Evolutionary conservation across 2,888 invertebrate genomes (phyloP).

Genomic region (Bibio marci): DNA sequence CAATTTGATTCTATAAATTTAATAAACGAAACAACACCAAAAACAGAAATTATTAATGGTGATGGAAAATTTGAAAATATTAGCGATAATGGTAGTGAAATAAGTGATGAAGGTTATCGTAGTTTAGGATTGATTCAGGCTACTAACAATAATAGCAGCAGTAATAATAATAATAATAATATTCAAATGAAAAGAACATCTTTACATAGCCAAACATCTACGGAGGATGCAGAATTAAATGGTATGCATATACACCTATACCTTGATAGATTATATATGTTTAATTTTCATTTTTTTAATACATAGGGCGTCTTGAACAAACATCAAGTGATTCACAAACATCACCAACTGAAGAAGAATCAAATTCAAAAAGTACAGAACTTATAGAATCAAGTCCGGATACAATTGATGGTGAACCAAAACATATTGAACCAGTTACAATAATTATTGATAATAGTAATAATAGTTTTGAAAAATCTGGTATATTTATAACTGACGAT

Average conservation of each 20-base stretch:
- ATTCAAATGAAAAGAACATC: slow-evolving; percentile 41
- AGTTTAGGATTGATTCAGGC: slow-evolving; percentile 54
- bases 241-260: slow-evolving; percentile 32
- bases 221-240: slow-evolving; percentile 53
- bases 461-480: slow-evolving; percentile 25
- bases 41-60: slow-evolving; percentile 11
- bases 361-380: slow-evolving; percentile 17
- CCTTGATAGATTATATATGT: slow-evolving; percentile 3
- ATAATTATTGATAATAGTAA: not conserved
- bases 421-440: slow-evolving; percentile 14
- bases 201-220: slow-evolving; percentile 52
- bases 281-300: slow-evolving; percentile 1
- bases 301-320: slow-evolving; percentile 44
- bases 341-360: slow-evolving; percentile 28
- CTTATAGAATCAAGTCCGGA: slow-evolving; percentile 14
- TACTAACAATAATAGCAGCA: slow-evolving; percentile 24
- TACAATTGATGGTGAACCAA: slow-evolving; percentile 9
- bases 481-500: slow-evolving; percentile 26
- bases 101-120: slow-evolving; percentile 71
- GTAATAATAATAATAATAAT: slow-evolving; percentile 4
- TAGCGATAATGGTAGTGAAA: slow-evolving; percentile 67
- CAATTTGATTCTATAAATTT: too few species aligned
- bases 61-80: slow-evolving; percentile 35
- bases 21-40: slow-evolving; percentile 3
- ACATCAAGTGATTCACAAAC: slow-evolving; percentile 28